A percentile compares a stretch with the other conserved stretches of the same genome.
Evolutionary conservation across 2,888 invertebrate genomes (phyloP).

Genomic region (Plebejus anna): DNA sequence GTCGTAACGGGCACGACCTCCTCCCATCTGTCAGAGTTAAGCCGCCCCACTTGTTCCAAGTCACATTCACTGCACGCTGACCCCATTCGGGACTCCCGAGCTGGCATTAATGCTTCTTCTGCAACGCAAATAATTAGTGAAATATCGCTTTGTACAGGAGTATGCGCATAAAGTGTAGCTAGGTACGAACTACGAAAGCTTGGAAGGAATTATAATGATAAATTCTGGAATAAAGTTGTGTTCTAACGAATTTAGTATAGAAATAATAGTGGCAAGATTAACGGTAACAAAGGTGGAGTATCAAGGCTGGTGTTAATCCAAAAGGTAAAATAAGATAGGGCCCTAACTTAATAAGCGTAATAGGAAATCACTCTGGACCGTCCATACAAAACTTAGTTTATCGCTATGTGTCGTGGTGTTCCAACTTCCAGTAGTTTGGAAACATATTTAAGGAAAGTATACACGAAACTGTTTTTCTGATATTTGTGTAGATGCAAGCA

Average conservation of each 20-base stretch:
- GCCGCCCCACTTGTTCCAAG: constrained; percentile 60
- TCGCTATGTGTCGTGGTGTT: too few species aligned
- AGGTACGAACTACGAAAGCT: background rate
- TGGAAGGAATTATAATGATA: background rate
- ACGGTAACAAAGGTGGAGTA: too few species aligned
- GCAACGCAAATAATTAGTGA: constrained; percentile 41
- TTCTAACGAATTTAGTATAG: background rate
- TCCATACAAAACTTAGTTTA: too few species aligned
- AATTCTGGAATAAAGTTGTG: background rate
- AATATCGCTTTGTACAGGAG: constrained; percentile 23
- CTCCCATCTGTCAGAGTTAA: constrained; percentile 78
- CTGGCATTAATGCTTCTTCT: constrained; percentile 72
- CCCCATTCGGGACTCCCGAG: constrained; percentile 68
- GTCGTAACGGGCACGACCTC: constrained; percentile 77
- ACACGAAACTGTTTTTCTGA: background rate
- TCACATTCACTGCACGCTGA: constrained; percentile 68
- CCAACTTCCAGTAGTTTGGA: background rate
- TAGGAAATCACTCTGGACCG: too few species aligned
- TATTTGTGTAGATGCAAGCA: background rate
- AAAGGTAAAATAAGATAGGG: too few species aligned
- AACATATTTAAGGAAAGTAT: background rate
- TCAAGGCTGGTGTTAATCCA: too few species aligned
- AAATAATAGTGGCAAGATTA: background rate
- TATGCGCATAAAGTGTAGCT: background rate
- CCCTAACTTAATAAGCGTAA: too few species aligned